Evolutionary conservation across 1,140 invertebrate species (phyloP).

Genomic region (Pseudomyrmex flavicornis): DNA sequence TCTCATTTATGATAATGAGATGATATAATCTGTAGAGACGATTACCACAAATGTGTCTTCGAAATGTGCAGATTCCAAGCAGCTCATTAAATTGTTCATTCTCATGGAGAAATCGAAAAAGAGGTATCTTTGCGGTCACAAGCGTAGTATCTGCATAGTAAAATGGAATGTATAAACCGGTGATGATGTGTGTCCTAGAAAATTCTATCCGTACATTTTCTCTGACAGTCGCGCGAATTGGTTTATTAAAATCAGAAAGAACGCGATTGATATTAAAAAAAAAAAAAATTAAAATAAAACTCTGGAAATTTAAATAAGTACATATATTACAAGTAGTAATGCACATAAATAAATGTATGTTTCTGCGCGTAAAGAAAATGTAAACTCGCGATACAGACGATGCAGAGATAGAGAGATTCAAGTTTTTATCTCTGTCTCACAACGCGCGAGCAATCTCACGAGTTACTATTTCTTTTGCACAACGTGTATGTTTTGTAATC

Average conservation of each 20-base stretch:
- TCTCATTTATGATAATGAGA: neutral
- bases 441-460: slow-evolving; percentile 1
- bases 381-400: too few relatives aligned
- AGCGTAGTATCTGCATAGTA: neutral
- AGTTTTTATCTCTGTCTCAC: slow-evolving; percentile 6
- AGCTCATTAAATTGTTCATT: neutral
- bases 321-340: too few relatives aligned
- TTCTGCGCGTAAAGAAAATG: too few relatives aligned
- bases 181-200: slow-evolving; percentile 1
- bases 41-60: slow-evolving; percentile 9
- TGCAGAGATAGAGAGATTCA: too few relatives aligned
- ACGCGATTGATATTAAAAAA: too few relatives aligned
- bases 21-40: slow-evolving; percentile 4
- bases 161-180: slow-evolving; percentile 13
- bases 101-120: slow-evolving; percentile 28
- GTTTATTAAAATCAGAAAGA: slow-evolving; percentile 4
- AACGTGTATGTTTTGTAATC: slow-evolving; percentile 22
- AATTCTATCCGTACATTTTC: neutral
- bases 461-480: slow-evolving; percentile 15
- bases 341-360: too few relatives aligned
- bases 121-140: too few relatives aligned
- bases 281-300: too few relatives aligned
- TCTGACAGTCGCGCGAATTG: neutral
- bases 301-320: too few relatives aligned
- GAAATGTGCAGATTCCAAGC: neutral